These are phyloP conservation scores for Ctenochaetus hawaiiensis DNA, from an alignment of 2,797 vertebrate species.

Conservation along the genomic window DNA sequence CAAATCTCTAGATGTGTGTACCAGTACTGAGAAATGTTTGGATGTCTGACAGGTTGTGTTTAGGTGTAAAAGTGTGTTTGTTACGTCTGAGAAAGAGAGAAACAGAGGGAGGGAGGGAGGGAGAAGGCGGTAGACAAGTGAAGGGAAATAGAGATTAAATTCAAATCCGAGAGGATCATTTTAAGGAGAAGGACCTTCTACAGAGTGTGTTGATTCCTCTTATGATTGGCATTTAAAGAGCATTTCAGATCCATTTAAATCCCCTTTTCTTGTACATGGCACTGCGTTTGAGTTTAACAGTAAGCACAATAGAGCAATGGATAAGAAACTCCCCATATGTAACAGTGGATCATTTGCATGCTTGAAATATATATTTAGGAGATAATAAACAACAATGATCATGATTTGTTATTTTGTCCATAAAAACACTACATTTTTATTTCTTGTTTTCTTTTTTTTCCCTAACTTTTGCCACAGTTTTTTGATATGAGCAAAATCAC, in stretches of 20 bases:
- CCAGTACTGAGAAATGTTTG: constrained; percentile 23
- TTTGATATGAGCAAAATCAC: background rate
- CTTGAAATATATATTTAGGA: background rate
- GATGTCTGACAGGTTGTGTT: constrained; percentile 23
- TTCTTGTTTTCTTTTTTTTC: background rate
- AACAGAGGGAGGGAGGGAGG: too few species aligned
- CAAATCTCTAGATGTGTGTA: constrained; percentile 4
- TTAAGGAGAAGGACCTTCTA: too few species aligned
- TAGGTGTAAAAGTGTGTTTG: background rate
- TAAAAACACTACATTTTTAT: background rate
- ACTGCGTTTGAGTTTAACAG: too few species aligned
- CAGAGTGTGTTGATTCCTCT: too few species aligned
- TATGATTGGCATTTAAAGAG: too few species aligned
- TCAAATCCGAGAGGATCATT: too few species aligned
- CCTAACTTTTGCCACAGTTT: background rate
- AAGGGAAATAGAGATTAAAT: too few species aligned
- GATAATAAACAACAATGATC: background rate
- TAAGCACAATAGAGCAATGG: background rate
- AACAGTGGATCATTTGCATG: background rate
- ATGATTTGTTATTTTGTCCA: background rate
- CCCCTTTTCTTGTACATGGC: too few species aligned
- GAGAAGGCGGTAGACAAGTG: too few species aligned
- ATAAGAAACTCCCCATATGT: too few species aligned
- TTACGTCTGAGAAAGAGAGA: too few species aligned
- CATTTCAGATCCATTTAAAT: too few species aligned